Percentiles rank a stretch among this genome's conserved stretches.
Conservation (phyloP, 2,888 invertebrate species). For the Sinotaia quadrata region DNA sequence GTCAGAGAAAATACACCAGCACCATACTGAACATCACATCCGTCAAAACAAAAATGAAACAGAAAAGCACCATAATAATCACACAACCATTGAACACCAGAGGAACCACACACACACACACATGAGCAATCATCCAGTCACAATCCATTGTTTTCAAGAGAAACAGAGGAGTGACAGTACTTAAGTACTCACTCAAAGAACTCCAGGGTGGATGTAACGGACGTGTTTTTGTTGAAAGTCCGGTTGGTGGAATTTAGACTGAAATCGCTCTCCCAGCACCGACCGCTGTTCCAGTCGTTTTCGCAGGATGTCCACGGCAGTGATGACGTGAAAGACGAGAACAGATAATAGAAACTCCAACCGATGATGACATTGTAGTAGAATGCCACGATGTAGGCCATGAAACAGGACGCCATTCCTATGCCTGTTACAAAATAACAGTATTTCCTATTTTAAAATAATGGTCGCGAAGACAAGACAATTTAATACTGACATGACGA, state of each 20-base stretch:
- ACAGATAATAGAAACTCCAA: constrained; percentile 87
- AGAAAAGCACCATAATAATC: too few species aligned
- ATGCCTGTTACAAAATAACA: constrained; percentile 79
- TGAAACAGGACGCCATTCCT: constrained; percentile 69
- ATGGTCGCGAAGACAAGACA: too few species aligned
- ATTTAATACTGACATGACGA: too few species aligned
- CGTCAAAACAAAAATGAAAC: too few species aligned
- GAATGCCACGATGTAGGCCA: constrained; percentile 71
- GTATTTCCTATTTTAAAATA: too few species aligned
- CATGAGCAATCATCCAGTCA: too few species aligned
- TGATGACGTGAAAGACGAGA: constrained; percentile 79
- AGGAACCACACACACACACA: too few species aligned
- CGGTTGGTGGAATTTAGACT: constrained; percentile 47
- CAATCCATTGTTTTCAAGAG: too few species aligned
- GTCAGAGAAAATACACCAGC: too few species aligned
- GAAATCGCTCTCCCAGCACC: constrained; percentile 74
- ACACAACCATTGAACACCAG: too few species aligned
- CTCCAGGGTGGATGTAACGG: constrained; percentile 82
- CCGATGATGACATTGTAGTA: constrained; percentile 84
- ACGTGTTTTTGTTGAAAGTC: constrained; percentile 43
- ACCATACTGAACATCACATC: too few species aligned
- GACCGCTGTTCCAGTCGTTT: constrained; percentile 85
- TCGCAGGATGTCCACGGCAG: constrained; percentile 88
- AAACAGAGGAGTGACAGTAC: background rate
- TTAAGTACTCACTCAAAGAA: constrained; percentile 82